Percentiles rank a stretch among this genome's conserved stretches.
These are phyloP conservation scores for Melanotaenia pygmaea DNA, from an alignment of 2,797 vertebrate species.

Conservation along the genomic window DNA sequence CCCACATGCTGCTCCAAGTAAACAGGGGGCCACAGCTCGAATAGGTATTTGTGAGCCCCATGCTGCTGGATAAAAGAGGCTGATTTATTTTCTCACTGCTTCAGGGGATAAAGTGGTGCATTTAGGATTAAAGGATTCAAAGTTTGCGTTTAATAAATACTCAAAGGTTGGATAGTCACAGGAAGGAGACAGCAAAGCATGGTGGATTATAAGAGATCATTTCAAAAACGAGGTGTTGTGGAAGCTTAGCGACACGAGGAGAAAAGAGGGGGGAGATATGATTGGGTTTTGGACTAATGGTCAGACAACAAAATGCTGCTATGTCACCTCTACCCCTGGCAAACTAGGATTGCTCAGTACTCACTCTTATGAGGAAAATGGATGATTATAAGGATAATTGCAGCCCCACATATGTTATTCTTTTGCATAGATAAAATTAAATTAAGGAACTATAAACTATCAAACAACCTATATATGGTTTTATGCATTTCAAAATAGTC, in stretches of 20 bases:
- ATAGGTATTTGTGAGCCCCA: conserved; percentile 71
- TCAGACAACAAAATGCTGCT: neutral
- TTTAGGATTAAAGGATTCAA: conserved; percentile 85
- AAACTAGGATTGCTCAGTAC: neutral
- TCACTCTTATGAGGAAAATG: neutral
- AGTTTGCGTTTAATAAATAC: conserved; percentile 80
- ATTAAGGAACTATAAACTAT: neutral
- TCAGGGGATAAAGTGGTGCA: conserved; percentile 72
- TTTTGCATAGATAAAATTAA: neutral
- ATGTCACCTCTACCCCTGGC: neutral
- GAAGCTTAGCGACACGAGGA: conserved; percentile 44
- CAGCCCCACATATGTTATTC: neutral
- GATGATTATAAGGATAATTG: neutral
- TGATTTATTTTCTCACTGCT: conserved; percentile 81
- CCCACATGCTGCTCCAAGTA: conserved; percentile 70
- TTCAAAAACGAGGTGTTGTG: conserved; percentile 50
- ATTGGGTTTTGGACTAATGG: conserved; percentile 1
- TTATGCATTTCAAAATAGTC: too few relatives aligned
- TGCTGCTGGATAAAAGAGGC: conserved; percentile 41
- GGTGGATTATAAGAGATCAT: conserved; percentile 73
- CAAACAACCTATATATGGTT: neutral
- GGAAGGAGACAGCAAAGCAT: conserved; percentile 44
- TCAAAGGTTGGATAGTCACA: conserved; percentile 59
- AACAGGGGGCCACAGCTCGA: conserved; percentile 48
- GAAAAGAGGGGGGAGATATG: conserved; percentile 13